Evolutionary conservation across 2,113 vertebrate species (phyloP), one percentile per base, ranked within the genome.

Genomic region (Apus apus): DNA sequence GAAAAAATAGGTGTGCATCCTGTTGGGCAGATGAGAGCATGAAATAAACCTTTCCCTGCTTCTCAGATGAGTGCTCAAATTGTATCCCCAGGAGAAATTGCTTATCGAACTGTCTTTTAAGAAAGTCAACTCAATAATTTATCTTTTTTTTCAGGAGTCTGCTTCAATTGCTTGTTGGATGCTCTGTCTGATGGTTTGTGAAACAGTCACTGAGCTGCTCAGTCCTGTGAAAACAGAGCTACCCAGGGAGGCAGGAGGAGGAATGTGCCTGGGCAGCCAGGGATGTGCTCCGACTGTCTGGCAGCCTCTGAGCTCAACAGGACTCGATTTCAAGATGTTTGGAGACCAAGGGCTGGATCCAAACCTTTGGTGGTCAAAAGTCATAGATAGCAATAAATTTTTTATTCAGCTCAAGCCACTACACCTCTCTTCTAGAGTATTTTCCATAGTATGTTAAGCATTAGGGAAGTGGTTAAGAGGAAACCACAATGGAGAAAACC

Each of bases 241-340:
- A 15, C 8, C 4, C 26, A 45, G 29, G 26, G 8, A 46, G 8
- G 27, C 11, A 40, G 56, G 32, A 75, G 45, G 3, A 1, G 0
- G n/a, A 82, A 53, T 1, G 2, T 3, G 12, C 27, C 25, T 26
- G 10, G 32, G 16, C 8, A 29, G 18, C 14, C 15, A 53, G 36
- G 30, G 29, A 38, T 1, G 0, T 34, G 32, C 1, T 57, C 6
- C 23, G 53, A 1, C 14, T 53, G 11, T 74, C 48, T 76, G 17
- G 10, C 13, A 61, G 29, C 12, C 3, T 43, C 40, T n/a, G 57
- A 85, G 22, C 4, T 16, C 34, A 7, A 17, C 25, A 50, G 18
- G 45, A 57, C 30, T 50, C 3, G 1, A 21, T 61, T 82, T 85
- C 5, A 54, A n/a, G 16, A 23, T 58, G 10, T 17, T 84, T 43